A percentile compares a stretch with the other conserved stretches of the same genome.
Evolutionary conservation across 1,140 invertebrate species (phyloP).

Genomic region (Geopemphigus sp.): DNA sequence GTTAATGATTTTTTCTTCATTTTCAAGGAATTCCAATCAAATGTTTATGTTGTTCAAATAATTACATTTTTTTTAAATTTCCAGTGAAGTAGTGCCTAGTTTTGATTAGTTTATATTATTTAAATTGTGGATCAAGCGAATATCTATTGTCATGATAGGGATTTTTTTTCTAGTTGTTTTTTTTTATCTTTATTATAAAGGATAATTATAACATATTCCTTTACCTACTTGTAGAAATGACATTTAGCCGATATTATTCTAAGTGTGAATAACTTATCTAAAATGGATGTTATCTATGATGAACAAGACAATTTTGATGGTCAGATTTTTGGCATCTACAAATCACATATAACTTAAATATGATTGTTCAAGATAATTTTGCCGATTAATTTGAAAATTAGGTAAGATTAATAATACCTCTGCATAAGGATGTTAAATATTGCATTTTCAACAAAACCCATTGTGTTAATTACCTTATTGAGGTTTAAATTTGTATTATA

Average conservation of each 20-base stretch:
- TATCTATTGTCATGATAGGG: not conserved
- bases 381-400: constrained; percentile 31
- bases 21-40: constrained; percentile 19
- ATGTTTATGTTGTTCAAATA: not conserved
- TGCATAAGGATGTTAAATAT: constrained; percentile 24
- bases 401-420: constrained; percentile 42
- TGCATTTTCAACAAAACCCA: not conserved
- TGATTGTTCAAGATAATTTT: constrained; percentile 37
- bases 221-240: constrained; percentile 43
- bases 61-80: constrained; percentile 20
- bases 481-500: not conserved
- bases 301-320: constrained; percentile 13
- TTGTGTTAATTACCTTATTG: not conserved
- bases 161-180: not conserved
- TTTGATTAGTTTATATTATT: not conserved
- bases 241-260: constrained; percentile 39
- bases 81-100: not conserved
- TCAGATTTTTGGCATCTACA: constrained; percentile 36
- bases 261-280: constrained; percentile 20
- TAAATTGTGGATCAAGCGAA: not conserved
- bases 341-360: constrained; percentile 44
- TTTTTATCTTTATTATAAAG: constrained; percentile 13
- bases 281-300: constrained; percentile 40
- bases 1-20: not conserved
- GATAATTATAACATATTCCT: constrained; percentile 8